Percentiles rank a stretch among this genome's conserved stretches.
Evolutionary conservation across 1,140 invertebrate genomes (phyloP).

Genomic region (Meteorus sp.): DNA sequence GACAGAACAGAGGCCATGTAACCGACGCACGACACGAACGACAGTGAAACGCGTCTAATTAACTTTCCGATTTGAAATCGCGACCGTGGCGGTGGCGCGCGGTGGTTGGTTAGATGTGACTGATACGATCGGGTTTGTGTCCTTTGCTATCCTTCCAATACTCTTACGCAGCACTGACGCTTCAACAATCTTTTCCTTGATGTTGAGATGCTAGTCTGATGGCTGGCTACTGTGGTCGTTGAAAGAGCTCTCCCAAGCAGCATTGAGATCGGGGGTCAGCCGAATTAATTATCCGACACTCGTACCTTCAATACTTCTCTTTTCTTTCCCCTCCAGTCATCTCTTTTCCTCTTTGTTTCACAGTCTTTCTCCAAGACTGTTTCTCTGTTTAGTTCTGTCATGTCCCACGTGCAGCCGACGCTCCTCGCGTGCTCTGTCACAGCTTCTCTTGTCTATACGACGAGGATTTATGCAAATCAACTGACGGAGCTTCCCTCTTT

Average conservation of each 20-base stretch:
- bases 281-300: conserved; percentile 50
- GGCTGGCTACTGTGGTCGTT: too few relatives aligned
- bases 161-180: background rate
- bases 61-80: conserved; percentile 52
- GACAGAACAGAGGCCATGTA: background rate
- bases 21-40: conserved; percentile 39
- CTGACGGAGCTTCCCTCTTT: background rate
- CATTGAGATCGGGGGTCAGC: conserved; percentile 36
- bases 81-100: too few relatives aligned
- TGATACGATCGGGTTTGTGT: conserved; percentile 46
- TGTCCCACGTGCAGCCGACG: conserved; percentile 17
- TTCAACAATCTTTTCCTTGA: background rate
- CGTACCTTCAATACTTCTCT: conserved; percentile 32
- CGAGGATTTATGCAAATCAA: conserved; percentile 5
- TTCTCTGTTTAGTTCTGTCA: too few relatives aligned
- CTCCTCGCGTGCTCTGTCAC: conserved; percentile 17
- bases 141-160: too few relatives aligned
- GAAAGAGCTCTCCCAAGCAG: conserved; percentile 23
- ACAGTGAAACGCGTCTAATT: conserved; percentile 49
- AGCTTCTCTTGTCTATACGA: background rate
- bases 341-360: conserved; percentile 1
- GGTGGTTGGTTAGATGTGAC: too few relatives aligned
- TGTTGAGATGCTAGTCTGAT: conserved; percentile 3
- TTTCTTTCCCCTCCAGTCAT: background rate
- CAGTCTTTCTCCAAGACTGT: too few relatives aligned